Base-by-base conservation (phyloP, 2,888 invertebrate genomes). In the Tiliacea aurago region DNA sequence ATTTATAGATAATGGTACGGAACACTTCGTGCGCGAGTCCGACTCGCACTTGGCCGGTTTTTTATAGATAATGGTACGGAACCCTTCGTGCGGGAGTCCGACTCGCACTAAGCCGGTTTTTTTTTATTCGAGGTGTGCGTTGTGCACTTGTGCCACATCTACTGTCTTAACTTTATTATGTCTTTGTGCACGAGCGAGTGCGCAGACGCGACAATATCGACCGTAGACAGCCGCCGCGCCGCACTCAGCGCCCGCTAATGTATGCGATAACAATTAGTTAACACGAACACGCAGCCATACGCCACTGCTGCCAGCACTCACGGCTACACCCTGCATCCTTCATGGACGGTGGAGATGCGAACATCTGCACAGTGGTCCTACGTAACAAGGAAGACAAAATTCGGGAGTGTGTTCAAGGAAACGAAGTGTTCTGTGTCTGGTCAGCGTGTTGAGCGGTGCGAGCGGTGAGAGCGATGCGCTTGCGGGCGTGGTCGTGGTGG, bases 191-290 rank as follows among this genome's bases (percentile, higher is more conserved):
- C 53, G 49, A 3, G 28, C 23, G 45, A 53, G 49, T 47, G 90
- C 93, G 93, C 93, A 88, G 77, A 89, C 90, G 93, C 89, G 86
- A 15, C 5, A 4, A 0, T 87, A 93, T 93, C 91, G 93, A 93
- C 63, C 67, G 59, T 58, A 11, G 15, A 4, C 33, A 28, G 33
- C 55, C 51, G 56, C 41, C 81, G 77, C 64, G 68, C 73, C 59
- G 69, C 81, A 58, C 53, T 71, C 68, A 18, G 45, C 45, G 55
- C 63, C 62, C 59, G 80, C 56, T 73, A 66, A 78, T 59, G 53
- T 66, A 49, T 62, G 73, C 55, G 69, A 59, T 41, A 67, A 71
- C 67, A 73, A 47, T 69, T 73, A 75, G 77, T 86, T 59, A 64
- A 7, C 37, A 23, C 59, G 73, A 53, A 18, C 63, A 43, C 62